A percentile compares a stretch with the other conserved stretches of the same genome.
These are phyloP conservation scores for Garrulus glandarius DNA, from an alignment of 2,797 vertebrate genomes.

Conservation along the genomic window DNA sequence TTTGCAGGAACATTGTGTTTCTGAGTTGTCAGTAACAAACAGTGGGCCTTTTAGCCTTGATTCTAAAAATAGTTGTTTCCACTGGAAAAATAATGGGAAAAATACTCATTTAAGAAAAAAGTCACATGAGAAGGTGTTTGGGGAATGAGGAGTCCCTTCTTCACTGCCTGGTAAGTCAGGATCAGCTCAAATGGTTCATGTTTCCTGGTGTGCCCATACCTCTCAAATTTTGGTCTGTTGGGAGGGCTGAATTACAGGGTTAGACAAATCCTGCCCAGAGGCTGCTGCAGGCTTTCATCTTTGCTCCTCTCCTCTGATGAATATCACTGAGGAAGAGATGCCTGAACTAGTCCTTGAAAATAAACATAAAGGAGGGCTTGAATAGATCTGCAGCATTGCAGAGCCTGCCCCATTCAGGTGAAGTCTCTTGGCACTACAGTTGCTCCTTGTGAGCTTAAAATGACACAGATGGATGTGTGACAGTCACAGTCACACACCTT, in stretches of 20 bases:
- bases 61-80: not conserved
- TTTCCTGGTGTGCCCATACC: not conserved
- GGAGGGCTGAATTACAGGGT: not conserved
- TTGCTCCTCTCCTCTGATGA: not conserved
- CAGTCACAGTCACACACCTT: not conserved
- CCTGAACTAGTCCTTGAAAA: not conserved
- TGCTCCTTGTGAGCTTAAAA: not conserved
- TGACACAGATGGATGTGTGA: not conserved
- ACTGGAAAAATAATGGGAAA: not conserved
- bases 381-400: not conserved
- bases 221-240: not conserved
- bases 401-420: not conserved
- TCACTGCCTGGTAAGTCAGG: not conserved
- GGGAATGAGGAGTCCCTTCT: not conserved
- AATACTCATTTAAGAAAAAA: not conserved
- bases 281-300: conserved; percentile 40
- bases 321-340: not conserved
- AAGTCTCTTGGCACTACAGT: not conserved
- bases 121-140: not conserved
- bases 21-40: not conserved
- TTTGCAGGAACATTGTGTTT: not conserved
- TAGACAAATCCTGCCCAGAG: conserved; percentile 60
- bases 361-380: not conserved
- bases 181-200: not conserved
- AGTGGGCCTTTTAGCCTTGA: not conserved